Base-by-base conservation (phyloP, 2,797 vertebrate genomes). In the Microtus obscurus region DNA sequence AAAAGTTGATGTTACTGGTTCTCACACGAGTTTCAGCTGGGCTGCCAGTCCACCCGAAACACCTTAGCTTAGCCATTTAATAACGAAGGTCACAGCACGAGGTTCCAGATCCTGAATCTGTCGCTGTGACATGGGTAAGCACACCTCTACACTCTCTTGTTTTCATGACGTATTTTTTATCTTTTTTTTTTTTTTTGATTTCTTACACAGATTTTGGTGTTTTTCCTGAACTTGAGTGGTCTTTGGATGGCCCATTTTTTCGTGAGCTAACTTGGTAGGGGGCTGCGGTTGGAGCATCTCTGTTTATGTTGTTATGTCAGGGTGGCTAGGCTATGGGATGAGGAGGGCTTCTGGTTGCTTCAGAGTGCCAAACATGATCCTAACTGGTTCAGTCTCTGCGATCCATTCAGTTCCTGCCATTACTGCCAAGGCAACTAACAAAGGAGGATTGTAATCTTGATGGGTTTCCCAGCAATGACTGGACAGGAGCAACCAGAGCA, bases 381-480 rank as follows among this genome's bases (percentile, higher is more conserved):
- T 69, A 91, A 92, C 94, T 86, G 91, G 94, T 91, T 90, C 90
- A 93, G 71, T 94, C 90, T 96, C 95, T 94, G 97, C 92, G 90
- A 95, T 79, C 93, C 93, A 92, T 96, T 97, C 96, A 97, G 80
- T 59, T 40, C 83, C 51, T 81, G 93, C 76, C 83, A 89, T 94
- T 1, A 4, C 95, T 97, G 97, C 97, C 97, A 97, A 96, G 51
- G 14, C 91, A 43, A 87, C 77, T 95, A 90, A 97, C 97, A 98
- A 97, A 97, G 91, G 93, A 65, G 65, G 92, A 97, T 97, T 97
- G 94, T 97, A 59, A 95, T 96, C 89, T 85, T 76, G 93, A 95
- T 61, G 77, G 94, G 95, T 97, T 86, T 97, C 97, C 97, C 96
- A 97, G 97, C 96, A 97, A 91, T 95, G 96, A 87, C 91, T 56